Base-by-base conservation (phyloP, 2,888 invertebrate genomes). In the Xylota segnis region DNA sequence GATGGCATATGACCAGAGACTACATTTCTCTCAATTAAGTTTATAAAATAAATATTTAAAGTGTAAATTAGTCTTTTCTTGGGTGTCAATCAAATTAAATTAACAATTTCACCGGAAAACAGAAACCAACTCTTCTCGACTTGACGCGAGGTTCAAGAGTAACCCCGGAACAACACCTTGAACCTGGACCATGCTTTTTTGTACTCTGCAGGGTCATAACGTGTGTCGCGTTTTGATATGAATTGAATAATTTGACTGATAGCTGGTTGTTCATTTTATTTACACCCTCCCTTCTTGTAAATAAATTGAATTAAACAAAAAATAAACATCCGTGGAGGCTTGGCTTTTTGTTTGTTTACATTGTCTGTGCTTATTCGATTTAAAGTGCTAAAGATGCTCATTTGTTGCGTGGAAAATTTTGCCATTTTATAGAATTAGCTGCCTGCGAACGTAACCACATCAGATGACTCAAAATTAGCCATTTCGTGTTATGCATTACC, bases 301-400 rank as follows among this genome's bases (percentile, higher is more conserved):
- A 40, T 37, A 14, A 34, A 45, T 45, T 47, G 12, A 75, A 27
- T 45, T n/a, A 32, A 32, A 59, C 18, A 43, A 76, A 59, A 76
- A 59, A 32, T 52, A 76, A 59, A 76, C 32, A 76, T 76, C 76
- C 68, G 68, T 23, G n/a, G 76, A 59, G 76, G 76, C 76, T 66
- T 50, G 66, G 29, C 50, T 37, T 32, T 74, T 32, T 74, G 43
- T 74, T 76, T 68, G 58, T 43, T 75, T 75, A 47, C 12, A 0
- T 34, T 37, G 47, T 75, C 40, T 14, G 27, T 16, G 14, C 16
- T 70, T 43, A 47, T 10, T 37, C 50, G n/a, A 65, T 37, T n/a
- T 1, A 10, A 32, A 32, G 6, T 52, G n/a, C 34, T 4, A 58
- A 27, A 40, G 27, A 12, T 23, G n/a, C 16, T 14, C 10, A 9